phyloP scores from a whole-genome alignment of 1,140 invertebrate species.

The Euura saliciscinereae region DNA sequence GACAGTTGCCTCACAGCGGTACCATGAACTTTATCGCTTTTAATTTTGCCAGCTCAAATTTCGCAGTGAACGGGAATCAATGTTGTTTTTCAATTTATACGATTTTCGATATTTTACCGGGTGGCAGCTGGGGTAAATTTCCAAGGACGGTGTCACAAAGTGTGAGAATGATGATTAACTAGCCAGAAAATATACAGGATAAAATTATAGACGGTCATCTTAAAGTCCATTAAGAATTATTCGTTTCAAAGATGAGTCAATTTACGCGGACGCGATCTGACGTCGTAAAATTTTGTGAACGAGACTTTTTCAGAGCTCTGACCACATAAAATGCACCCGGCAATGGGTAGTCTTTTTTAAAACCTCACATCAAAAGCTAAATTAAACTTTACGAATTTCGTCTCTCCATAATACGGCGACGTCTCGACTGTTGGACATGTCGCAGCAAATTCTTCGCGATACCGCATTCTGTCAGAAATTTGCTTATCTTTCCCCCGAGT shows the following conservation, averaged over 20 bases:
- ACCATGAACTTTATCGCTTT: neutral
- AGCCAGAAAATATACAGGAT: neutral
- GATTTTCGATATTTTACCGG: too few species aligned
- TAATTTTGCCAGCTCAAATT: neutral
- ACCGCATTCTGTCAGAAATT: too few species aligned
- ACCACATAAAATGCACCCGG: conserved; percentile 2
- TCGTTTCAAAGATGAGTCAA: conserved; percentile 2
- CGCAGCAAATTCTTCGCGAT: too few species aligned
- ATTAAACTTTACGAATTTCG: conserved; percentile 1
- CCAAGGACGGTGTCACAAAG: neutral
- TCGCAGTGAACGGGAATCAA: too few species aligned
- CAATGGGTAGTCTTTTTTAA: neutral
- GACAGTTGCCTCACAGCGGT: neutral
- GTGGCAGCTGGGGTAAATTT: too few species aligned
- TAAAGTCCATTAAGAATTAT: neutral
- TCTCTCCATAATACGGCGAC: neutral
- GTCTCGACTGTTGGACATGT: neutral
- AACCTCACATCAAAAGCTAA: neutral
- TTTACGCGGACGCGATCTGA: neutral
- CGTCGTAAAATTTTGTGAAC: neutral
- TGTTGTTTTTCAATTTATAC: too few species aligned
- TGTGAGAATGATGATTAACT: neutral
- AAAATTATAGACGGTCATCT: neutral
- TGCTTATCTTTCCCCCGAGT: too few species aligned
- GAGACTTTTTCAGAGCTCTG: neutral